These are phyloP conservation scores for Myotis brandtii DNA, from an alignment of 2,113 vertebrate species.

Conservation along the genomic window DNA sequence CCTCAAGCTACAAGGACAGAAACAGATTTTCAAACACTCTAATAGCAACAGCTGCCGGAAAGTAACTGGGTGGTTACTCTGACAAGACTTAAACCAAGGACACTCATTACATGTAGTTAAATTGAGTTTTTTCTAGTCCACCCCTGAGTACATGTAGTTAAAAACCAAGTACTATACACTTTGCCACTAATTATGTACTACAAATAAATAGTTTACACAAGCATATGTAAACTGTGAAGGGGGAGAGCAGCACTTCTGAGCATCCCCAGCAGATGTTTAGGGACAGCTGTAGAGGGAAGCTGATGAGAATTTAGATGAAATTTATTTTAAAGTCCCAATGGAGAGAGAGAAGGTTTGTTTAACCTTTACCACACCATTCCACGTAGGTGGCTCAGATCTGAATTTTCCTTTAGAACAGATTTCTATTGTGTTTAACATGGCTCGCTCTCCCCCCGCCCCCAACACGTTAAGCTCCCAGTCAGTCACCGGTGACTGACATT, in stretches of 20 bases:
- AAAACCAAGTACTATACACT: slow-evolving; percentile 54
- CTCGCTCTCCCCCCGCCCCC: neutral
- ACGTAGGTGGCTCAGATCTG: slow-evolving; percentile 46
- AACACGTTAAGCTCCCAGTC: too few species aligned
- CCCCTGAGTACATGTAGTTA: slow-evolving; percentile 41
- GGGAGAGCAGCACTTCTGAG: neutral
- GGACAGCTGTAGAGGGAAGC: slow-evolving; percentile 70
- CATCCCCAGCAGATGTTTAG: slow-evolving; percentile 71
- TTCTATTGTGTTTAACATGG: slow-evolving; percentile 41
- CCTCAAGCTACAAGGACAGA: neutral
- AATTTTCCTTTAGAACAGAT: slow-evolving; percentile 63
- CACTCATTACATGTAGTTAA: neutral
- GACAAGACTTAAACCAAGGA: neutral
- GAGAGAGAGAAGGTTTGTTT: slow-evolving; percentile 70
- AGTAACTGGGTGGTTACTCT: neutral
- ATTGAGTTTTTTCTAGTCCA: slow-evolving; percentile 36
- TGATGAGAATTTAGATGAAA: slow-evolving; percentile 75
- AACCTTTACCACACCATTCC: slow-evolving; percentile 74
- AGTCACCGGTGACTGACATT: too few species aligned
- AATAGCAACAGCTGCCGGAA: slow-evolving; percentile 37
- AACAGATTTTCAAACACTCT: neutral
- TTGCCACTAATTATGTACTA: slow-evolving; percentile 75
- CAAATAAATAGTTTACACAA: slow-evolving; percentile 79
- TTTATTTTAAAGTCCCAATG: slow-evolving; percentile 75
- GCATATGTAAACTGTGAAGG: slow-evolving; percentile 62